These are phyloP conservation scores for Manduca sexta DNA, from an alignment of 1,140 invertebrate genomes.

Conservation along the genomic window DNA sequence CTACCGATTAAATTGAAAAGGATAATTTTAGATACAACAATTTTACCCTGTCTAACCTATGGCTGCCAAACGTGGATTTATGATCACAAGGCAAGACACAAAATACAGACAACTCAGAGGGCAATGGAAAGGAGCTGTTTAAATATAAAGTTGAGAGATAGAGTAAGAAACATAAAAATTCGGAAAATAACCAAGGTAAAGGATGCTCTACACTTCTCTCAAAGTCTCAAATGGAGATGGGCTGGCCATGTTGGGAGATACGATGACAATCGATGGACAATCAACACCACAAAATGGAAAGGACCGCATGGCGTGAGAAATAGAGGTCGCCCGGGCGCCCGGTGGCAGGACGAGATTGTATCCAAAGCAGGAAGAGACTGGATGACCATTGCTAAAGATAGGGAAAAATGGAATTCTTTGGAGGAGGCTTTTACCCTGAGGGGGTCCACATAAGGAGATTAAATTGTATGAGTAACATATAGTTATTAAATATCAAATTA, in stretches of 20 bases:
- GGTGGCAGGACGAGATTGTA: too few species aligned
- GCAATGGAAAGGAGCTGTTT: conserved; percentile 22
- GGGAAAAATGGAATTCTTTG: neutral
- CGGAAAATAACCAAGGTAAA: too few species aligned
- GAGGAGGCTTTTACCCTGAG: too few species aligned
- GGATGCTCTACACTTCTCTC: neutral
- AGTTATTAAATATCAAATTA: conserved; percentile 1
- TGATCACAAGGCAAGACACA: conserved; percentile 13
- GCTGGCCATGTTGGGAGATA: too few species aligned
- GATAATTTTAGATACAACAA: conserved; percentile 12
- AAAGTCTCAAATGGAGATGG: too few species aligned
- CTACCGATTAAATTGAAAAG: conserved; percentile 8
- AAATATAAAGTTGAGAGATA: conserved; percentile 19
- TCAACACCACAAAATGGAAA: conserved; percentile 1
- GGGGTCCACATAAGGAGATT: conserved; percentile 2
- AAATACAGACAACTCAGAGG: conserved; percentile 22
- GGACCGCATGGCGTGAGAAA: neutral
- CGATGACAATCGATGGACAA: conserved; percentile 1
- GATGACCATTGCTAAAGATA: too few species aligned
- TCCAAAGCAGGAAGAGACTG: conserved; percentile 1
- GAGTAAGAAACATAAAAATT: neutral
- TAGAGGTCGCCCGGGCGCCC: neutral
- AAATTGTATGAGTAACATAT: neutral
- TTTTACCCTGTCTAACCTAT: conserved; percentile 10
- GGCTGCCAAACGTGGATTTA: conserved; percentile 13